Base-by-base conservation (phyloP, 2,797 vertebrate genomes). In the Halcyon smyrnensis region DNA sequence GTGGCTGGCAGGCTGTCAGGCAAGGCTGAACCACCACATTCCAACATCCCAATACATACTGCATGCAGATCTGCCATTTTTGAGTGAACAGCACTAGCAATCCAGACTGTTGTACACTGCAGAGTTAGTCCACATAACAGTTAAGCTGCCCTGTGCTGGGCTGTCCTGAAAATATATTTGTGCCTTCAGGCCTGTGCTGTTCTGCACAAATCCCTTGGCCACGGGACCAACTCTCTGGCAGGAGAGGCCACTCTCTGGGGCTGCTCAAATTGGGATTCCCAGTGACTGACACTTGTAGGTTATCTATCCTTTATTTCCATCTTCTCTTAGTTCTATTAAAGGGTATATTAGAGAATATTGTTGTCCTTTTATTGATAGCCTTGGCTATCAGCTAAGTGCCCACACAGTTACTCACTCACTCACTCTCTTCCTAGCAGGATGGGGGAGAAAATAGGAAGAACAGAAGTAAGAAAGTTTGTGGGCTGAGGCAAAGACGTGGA, bases 51-150 rank as follows among this genome's bases (percentile, higher is more conserved):
- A 39, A n/a, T 24, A 16, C 24, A 18, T 78, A 15, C 10, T 64
- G 10, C 18, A 17, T 75, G n/a, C 39, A 70, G 36, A 69, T 12
- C 25, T 27, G 25, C 11, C 7, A 32, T 32, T 54, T 65, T 9
- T 54, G 32, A 32, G 63, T 11, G 3, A 41, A 19, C n/a, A 90
- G 30, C 2, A 2, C 30, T 16, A 62, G 63, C 2, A 1, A 65
- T 36, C 34, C 2, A 1, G 17, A 65, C n/a, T 1, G 0, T 12
- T 41, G 19, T 39, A 32, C 6, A 20, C 25, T 2, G 2, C 2
- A 1, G 25, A 1, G 25, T 78, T 46, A 32, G 73, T 46, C 16
- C 24, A 30, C n/a, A 5, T 16, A 77, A 18, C 30, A 28, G 13
- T 36, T 62, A 32, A 77, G 18, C 11, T 41, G n/a, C 8, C 16